Evolutionary conservation across 2,888 invertebrate genomes (phyloP).

Genomic region (Tetrapedia diversipes): DNA sequence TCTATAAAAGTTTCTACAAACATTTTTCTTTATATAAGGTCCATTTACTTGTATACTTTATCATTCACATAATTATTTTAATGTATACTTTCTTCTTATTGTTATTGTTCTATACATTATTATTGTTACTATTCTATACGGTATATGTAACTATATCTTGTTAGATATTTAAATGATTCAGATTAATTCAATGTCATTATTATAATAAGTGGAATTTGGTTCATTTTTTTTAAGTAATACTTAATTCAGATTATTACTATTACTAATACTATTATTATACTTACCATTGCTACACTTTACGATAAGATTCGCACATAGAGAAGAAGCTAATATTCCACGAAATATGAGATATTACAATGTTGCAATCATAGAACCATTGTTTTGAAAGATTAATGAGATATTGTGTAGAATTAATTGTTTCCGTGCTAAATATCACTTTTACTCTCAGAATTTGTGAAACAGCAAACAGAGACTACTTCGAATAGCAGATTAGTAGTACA

Average conservation of each 20-base stretch:
- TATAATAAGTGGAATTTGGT: no score
- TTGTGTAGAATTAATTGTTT: constrained; percentile 1
- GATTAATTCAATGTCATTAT: no score
- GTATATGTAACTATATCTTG: no score
- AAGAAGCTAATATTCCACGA: neutral
- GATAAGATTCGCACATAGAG: neutral
- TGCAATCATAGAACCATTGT: constrained; percentile 9
- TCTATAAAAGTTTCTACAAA: no score
- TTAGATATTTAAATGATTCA: no score
- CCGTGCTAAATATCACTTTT: neutral
- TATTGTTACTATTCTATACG: no score
- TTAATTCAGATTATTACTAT: neutral
- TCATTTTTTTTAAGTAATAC: neutral
- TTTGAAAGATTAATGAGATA: constrained; percentile 2
- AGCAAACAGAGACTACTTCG: neutral
- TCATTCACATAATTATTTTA: neutral
- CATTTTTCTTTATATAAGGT: no score
- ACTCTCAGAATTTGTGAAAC: neutral
- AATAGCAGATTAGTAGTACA: no score
- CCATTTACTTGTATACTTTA: neutral
- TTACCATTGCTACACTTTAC: no score
- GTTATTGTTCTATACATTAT: neutral
- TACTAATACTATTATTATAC: no score
- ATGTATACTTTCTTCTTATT: neutral
- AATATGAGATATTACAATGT: neutral